Base-by-base conservation (phyloP, 2,797 vertebrate genomes). In the Xiphophorus birchmanni region DNA sequence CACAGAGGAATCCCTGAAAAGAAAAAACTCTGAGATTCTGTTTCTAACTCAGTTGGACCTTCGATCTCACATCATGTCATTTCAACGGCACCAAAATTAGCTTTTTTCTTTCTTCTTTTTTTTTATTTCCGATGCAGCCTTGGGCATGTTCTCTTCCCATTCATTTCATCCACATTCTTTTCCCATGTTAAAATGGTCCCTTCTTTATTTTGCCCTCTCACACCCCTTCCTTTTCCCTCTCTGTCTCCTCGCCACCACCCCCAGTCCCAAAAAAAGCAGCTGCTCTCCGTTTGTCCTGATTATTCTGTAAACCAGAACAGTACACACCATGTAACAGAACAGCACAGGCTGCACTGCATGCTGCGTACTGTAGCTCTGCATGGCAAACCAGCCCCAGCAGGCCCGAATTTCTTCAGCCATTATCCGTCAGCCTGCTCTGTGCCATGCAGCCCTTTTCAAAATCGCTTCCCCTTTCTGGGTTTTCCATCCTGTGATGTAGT, bases 381-480 rank as follows among this genome's bases (percentile, higher is more conserved):
- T 58, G 77, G 89, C 88, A 94, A 94, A 94, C 93, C 81, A 88
- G 92, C 94, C 91, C 82, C 93, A 95, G 92, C 90, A 92, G 90
- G 88, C 85, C 88, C 90, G 84, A 86, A 93, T 95, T 93, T 90
- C 92, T 72, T 72, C 17, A 91, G 87, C 87, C 82, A 26, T 73
- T 77, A 90, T 80, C 86, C 88, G 87, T 91, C 91, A 92, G 82
- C 73, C 81, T 85, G 87, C 82, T 75, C 60, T 75, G 45, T 32
- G 78, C 78, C 75, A 52, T 75, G 15, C 82, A 80, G 81, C 86
- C 84, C 58, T 80, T 50, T 60, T 76, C 52, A 86, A 7, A 83
- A 85, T 56, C 81, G 73, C 82, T 81, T 88, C 77, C 87, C 65
- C 82, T 90, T 82, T 81, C 45, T 56, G 26, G 82, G 74, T 56